These are phyloP conservation scores for Monochamus alternatus DNA, from an alignment of 2,888 invertebrate genomes.

Conservation along the genomic window DNA sequence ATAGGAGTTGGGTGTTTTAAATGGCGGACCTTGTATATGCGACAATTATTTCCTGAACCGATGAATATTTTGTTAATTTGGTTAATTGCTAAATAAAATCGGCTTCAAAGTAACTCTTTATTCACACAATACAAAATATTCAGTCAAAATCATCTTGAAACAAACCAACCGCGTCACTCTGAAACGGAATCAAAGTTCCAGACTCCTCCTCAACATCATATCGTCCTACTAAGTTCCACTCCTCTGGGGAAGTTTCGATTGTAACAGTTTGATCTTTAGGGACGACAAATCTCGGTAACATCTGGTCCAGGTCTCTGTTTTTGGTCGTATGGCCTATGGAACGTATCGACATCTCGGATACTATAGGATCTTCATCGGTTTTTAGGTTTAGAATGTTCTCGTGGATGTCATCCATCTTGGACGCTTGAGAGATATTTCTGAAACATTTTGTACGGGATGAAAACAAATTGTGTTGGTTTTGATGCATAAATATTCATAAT, in stretches of 20 bases:
- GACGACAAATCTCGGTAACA: conserved; percentile 66
- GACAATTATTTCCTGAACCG: too few species aligned
- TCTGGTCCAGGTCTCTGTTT: conserved; percentile 60
- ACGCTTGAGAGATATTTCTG: background rate
- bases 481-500: too few species aligned
- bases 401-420: conserved; percentile 39
- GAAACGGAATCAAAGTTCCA: conserved; percentile 67
- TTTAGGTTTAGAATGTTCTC: conserved; percentile 46
- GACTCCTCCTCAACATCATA: conserved; percentile 70
- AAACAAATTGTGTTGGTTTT: too few species aligned
- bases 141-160: conserved; percentile 61
- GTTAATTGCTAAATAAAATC: too few species aligned
- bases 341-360: conserved; percentile 51
- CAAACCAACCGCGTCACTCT: conserved; percentile 60
- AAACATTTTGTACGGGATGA: background rate
- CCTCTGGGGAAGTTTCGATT: conserved; percentile 62
- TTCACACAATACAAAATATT: background rate
- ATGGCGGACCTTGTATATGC: too few species aligned
- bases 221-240: conserved; percentile 68
- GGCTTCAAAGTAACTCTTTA: too few species aligned
- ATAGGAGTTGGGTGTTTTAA: too few species aligned
- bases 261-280: conserved; percentile 64
- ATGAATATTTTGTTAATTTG: too few species aligned
- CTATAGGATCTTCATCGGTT: conserved; percentile 56
- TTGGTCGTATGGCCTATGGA: conserved; percentile 54